Evolutionary conservation across 2,113 vertebrate genomes (phyloP), one percentile per base, ranked within the genome.

Genomic region (Sinocyclocheilus anophthalmus): DNA sequence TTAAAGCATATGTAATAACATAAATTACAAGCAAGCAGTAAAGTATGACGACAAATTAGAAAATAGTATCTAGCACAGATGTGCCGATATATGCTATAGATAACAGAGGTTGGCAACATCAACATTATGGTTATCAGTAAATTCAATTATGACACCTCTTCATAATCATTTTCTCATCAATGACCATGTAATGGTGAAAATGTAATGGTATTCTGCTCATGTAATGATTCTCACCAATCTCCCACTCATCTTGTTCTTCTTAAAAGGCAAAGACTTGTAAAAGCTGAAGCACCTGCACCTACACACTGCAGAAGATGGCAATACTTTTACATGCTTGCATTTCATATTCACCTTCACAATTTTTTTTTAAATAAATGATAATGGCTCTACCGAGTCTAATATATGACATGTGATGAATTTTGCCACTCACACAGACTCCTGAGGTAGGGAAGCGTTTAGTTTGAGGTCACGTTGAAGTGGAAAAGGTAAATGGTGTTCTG

Each of bases 401-500:
- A 77, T 76, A 42, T 84, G 33, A 20, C 39, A 48, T 48, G 81
- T 87, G 67, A 87, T 85, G 75, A 57, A 79, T 81, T 65, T 73
- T 81, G 33, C 78, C 24, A 5, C 18, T 78, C 53, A 67, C 33
- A 80, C 16, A 61, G 87, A 91, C 90, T 93, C 93, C 92, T 90
- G 90, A 90, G 73, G 79, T 80, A 83, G 55, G 84, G 70, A 65
- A n/a, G 45, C 59, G 24, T 88, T 85, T 81, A 63, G 85, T 88
- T 81, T 57, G 42, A 73, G 65, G 57, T 75, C 53, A 86, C 87
- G 91, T 50, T 90, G 90, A 93, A 91, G 89, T 76, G 83, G 87
- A 87, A 69, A 88, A 90, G 13, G 59, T 88, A 90, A 93, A 91
- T 88, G 90, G 91, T 90, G 87, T 91, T 88, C 70, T 91, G 91